Evolutionary conservation across 2,113 vertebrate genomes (phyloP), one percentile per base, ranked within the genome.

Genomic region (Ageneiosus marmoratus): DNA sequence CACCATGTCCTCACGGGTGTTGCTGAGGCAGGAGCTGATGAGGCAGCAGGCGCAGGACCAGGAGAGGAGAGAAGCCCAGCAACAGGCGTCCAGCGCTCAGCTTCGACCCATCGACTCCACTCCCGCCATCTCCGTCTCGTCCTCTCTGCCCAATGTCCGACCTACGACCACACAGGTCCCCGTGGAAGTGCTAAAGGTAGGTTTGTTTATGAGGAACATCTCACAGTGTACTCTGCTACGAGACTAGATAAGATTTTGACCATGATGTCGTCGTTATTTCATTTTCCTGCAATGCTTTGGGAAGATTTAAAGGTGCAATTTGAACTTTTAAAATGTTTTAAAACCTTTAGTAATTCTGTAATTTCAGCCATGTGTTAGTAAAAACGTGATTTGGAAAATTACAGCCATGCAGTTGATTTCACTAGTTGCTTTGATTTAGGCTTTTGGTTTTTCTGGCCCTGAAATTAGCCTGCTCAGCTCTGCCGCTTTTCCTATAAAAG

Each of bases 11-110:
- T 95, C 94, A 0, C 88, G 95, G 77, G 94, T 97, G 77, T 89
- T 95, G 78, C 89, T 96, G 88, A 92, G 96, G 37, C 96, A 97
- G 93, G 95, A 96, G 89, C 92, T 97, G 84, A 97, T 97, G 96
- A 91, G 95, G 84, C 95, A 96, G 81, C 96, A 97, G 92, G 93
- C 95, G 0, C 93, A 94, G 84, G 95, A 96, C 84, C 95, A 96
- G 90, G 95, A 96, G 90, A 93, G 94, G 81, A 92, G 95, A 80
- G 96, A 96, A 87, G 94, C 93, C 15, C 94, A 92, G 87, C 93
- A 93, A 84, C 88, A 89, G 65, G 91, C 93, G 50, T n/a, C 32
- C 80, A 76, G 87, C 2, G 93, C 91, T 32, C 93, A 87, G 79
- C 88, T 87, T 76, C 91, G 29, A 2, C 88, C 91, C 32, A 15